A percentile compares a stretch with the other conserved stretches of the same genome.
phyloP scores from a whole-genome alignment of 2,797 vertebrate genomes.

The Amblyopsis hoosieri region DNA sequence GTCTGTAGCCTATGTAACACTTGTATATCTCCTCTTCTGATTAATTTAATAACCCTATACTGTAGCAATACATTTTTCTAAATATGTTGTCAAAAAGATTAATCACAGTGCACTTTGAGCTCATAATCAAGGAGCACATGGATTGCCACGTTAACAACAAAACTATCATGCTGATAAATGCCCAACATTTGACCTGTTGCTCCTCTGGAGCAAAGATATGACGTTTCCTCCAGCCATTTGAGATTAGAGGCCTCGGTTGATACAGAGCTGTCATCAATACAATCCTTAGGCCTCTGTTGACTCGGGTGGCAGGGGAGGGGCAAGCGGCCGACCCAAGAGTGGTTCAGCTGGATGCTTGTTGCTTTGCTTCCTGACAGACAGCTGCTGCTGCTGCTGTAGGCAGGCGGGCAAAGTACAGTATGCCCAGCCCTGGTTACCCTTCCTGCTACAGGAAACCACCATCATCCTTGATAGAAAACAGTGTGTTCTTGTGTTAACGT shows the following conservation, averaged over 20 bases:
- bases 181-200: slow-evolving; percentile 4
- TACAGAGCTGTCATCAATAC: slow-evolving; percentile 21
- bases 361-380: slow-evolving; percentile 26
- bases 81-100: background rate
- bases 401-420: slow-evolving; percentile 24
- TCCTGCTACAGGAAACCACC: slow-evolving; percentile 68
- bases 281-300: slow-evolving; percentile 7
- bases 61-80: too few species aligned
- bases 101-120: background rate
- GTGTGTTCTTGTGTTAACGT: slow-evolving; percentile 8
- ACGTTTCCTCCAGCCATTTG: background rate
- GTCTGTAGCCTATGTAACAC: too few species aligned
- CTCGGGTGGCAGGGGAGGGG: background rate
- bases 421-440: slow-evolving; percentile 36
- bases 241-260: slow-evolving; percentile 34
- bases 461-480: slow-evolving; percentile 57
- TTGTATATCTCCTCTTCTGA: too few species aligned
- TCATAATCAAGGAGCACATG: background rate
- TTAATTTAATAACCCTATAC: too few species aligned
- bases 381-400: slow-evolving; percentile 10
- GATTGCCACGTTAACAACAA: background rate
- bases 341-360: slow-evolving; percentile 15
- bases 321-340: slow-evolving; percentile 13
- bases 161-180: slow-evolving; percentile 12
- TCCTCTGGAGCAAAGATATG: background rate